Evolutionary conservation across 53 echinoderm and acorn worm genomes (phyloP).

Genomic region (Holothuria leucospilota): DNA sequence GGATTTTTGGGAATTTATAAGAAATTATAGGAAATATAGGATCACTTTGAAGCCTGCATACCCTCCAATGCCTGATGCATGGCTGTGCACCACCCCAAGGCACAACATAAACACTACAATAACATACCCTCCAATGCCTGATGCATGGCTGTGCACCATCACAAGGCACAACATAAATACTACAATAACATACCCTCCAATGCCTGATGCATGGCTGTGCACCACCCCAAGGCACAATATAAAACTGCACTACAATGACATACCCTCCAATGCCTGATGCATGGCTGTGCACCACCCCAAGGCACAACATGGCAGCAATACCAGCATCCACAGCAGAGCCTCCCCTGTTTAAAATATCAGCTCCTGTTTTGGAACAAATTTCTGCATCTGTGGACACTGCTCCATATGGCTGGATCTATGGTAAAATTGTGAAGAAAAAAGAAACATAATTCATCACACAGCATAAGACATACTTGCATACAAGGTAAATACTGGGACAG

Average conservation of each 20-base stretch:
- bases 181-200: conserved; percentile 80
- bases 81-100: too few relatives aligned
- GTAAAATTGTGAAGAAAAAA: neutral
- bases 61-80: conserved; percentile 91
- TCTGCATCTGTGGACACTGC: conserved; percentile 75
- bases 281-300: conserved; percentile 89
- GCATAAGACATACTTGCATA: neutral
- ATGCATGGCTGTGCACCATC: too few relatives aligned
- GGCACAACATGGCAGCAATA: conserved; percentile 82
- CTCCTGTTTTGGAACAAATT: conserved; percentile 76
- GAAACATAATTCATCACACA: neutral
- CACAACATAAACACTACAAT: too few relatives aligned
- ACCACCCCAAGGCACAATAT: conserved; percentile 90
- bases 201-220: conserved; percentile 75
- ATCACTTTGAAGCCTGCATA: too few relatives aligned
- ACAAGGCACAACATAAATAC: too few relatives aligned
- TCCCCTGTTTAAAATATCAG: conserved; percentile 62
- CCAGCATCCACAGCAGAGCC: conserved; percentile 92
- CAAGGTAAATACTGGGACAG: too few relatives aligned
- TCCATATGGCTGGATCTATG: conserved; percentile 81
- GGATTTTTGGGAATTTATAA: too few relatives aligned
- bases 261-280: conserved; percentile 90
- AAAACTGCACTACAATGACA: conserved; percentile 21
- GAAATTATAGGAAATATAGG: too few relatives aligned
- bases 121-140: too few relatives aligned